A percentile compares a stretch with the other conserved stretches of the same genome.
Evolutionary conservation across 2,888 invertebrate genomes (phyloP).

Genomic region (Aphidius colemani): DNA sequence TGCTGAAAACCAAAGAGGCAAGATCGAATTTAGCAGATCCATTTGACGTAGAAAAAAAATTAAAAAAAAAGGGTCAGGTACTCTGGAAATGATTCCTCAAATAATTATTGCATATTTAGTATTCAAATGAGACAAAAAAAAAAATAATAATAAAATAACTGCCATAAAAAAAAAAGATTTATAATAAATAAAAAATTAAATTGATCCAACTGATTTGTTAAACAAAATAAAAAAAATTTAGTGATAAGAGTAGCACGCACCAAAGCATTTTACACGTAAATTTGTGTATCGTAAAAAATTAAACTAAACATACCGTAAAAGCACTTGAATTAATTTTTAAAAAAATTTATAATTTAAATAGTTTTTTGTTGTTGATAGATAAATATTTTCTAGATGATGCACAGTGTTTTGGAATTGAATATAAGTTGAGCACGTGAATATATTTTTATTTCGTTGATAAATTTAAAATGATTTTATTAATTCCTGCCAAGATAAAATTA

Average conservation of each 20-base stretch:
- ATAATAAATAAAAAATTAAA: conserved; percentile 40
- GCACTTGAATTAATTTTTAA: too few relatives aligned
- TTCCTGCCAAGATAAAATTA: too few relatives aligned
- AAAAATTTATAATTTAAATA: too few relatives aligned
- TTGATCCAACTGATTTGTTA: background rate
- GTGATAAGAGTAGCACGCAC: conserved; percentile 15
- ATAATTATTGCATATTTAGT: conserved; percentile 12
- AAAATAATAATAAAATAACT: conserved; percentile 27
- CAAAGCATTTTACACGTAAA: conserved; percentile 15
- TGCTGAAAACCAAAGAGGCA: conserved; percentile 21
- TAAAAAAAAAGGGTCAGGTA: conserved; percentile 5
- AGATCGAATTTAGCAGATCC: background rate
- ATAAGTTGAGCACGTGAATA: too few relatives aligned
- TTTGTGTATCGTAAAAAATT: too few relatives aligned
- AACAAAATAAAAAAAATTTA: background rate
- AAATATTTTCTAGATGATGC: conserved; percentile 4
- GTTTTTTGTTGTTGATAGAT: conserved; percentile 4
- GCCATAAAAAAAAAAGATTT: conserved; percentile 29
- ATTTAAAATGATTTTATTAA: too few relatives aligned
- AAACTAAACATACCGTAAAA: too few relatives aligned
- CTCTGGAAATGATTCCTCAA: background rate
- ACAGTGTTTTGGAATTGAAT: conserved; percentile 22
- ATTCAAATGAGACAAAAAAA: conserved; percentile 21
- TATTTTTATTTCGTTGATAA: too few relatives aligned
- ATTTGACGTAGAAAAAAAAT: background rate